phyloP scores from a whole-genome alignment of 2,888 invertebrate genomes.

The Ligdia adustata region DNA sequence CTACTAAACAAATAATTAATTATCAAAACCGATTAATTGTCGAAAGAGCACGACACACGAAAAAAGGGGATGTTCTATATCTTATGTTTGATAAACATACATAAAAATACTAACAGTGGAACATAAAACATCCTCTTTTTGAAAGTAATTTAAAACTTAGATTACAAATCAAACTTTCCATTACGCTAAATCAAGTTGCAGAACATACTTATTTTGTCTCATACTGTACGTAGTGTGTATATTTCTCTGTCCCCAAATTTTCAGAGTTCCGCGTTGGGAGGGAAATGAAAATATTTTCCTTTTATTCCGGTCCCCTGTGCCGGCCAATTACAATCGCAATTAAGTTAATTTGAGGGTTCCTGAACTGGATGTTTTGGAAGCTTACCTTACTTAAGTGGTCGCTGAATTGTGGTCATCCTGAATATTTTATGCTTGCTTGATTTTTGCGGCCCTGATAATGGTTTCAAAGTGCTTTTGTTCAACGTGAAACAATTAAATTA shows the following conservation, averaged over 20 bases:
- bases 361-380: conserved; percentile 52
- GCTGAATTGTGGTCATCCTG: conserved; percentile 49
- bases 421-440: conserved; percentile 34
- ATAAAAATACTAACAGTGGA: too few relatives aligned
- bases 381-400: conserved; percentile 63
- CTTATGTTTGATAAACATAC: too few relatives aligned
- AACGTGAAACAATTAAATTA: conserved; percentile 20
- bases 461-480: conserved; percentile 26
- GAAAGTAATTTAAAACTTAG: too few relatives aligned
- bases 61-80: too few relatives aligned
- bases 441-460: conserved; percentile 27
- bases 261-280: conserved; percentile 28
- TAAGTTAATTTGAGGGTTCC: conserved; percentile 73
- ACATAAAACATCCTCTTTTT: too few relatives aligned
- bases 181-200: too few relatives aligned
- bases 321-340: conserved; percentile 74
- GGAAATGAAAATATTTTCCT: conserved; percentile 69
- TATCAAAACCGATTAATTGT: too few relatives aligned
- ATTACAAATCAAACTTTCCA: too few relatives aligned
- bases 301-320: conserved; percentile 63
- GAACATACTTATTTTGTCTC: too few relatives aligned
- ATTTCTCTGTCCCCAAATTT: conserved; percentile 19
- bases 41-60: too few relatives aligned
- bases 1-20: too few relatives aligned
- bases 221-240: conserved; percentile 5